A percentile compares a stretch with the other conserved stretches of the same genome.
Evolutionary conservation across 2,797 vertebrate species (phyloP).

Genomic region (Malacoctenus gilli): DNA sequence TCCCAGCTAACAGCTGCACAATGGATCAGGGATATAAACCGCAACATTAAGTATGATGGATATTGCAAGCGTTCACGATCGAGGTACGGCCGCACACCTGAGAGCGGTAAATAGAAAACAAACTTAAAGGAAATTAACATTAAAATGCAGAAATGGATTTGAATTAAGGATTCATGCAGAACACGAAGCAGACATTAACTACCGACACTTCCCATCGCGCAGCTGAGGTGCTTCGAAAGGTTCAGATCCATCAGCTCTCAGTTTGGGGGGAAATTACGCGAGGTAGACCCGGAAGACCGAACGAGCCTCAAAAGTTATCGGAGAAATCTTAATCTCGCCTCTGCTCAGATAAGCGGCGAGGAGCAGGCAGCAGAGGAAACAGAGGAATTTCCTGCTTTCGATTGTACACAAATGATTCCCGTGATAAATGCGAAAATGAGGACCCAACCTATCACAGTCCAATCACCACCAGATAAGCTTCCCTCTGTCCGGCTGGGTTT

Average conservation of each 20-base stretch:
- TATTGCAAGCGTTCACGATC: slow-evolving; percentile 32
- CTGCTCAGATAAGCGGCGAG: background rate
- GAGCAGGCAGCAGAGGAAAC: slow-evolving; percentile 10
- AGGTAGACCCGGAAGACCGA: slow-evolving; percentile 30
- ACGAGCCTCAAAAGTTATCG: slow-evolving; percentile 29
- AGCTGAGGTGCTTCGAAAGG: slow-evolving; percentile 12
- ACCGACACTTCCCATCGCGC: slow-evolving; percentile 22
- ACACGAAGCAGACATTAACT: slow-evolving; percentile 28
- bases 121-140: slow-evolving; percentile 27
- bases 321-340: slow-evolving; percentile 39
- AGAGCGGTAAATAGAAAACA: slow-evolving; percentile 47
- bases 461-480: slow-evolving; percentile 40
- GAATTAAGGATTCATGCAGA: slow-evolving; percentile 21
- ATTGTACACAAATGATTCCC: background rate
- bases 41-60: slow-evolving; percentile 54
- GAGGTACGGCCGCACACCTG: slow-evolving; percentile 44
- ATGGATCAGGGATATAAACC: slow-evolving; percentile 53
- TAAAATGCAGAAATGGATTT: slow-evolving; percentile 33
- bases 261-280: slow-evolving; percentile 8
- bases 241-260: slow-evolving; percentile 1
- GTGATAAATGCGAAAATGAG: slow-evolving; percentile 20
- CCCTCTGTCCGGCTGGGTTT: slow-evolving; percentile 20
- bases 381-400: slow-evolving; percentile 23
- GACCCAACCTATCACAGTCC: slow-evolving; percentile 23
- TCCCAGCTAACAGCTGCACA: slow-evolving; percentile 60